A percentile compares a stretch with the other conserved stretches of the same genome.
phyloP scores from a whole-genome alignment of 30 jellyfish, hydroid and myxozoan genomes.

The Sanderia malayensis region DNA sequence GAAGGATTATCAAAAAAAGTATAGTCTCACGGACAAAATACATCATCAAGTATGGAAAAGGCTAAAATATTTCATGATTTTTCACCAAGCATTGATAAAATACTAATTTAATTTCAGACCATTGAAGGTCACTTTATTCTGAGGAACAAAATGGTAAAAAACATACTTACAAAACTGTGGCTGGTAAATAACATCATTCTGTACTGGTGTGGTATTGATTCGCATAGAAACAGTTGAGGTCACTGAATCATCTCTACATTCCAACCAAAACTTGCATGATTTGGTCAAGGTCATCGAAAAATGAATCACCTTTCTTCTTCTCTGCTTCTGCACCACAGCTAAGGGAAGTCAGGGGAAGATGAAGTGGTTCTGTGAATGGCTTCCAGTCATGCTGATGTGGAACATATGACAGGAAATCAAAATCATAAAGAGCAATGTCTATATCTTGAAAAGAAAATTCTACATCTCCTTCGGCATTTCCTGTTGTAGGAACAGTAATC shows the following conservation, averaged over 20 bases:
- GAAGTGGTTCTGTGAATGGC: slow-evolving; percentile 45
- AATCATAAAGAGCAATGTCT: slow-evolving; percentile 79
- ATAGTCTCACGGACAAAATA: no score
- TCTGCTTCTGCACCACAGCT: slow-evolving; percentile 87
- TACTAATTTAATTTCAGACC: no score
- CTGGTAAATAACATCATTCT: not conserved
- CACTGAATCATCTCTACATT: slow-evolving; percentile 40
- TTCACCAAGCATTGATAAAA: no score
- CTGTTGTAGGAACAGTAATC: slow-evolving; percentile 42
- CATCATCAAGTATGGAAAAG: no score
- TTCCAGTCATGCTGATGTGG: slow-evolving; percentile 61
- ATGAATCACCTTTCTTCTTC: slow-evolving; percentile 73
- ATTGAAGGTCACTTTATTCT: no score
- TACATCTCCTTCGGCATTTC: slow-evolving; percentile 41
- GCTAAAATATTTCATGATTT: no score
- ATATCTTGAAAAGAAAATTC: slow-evolving; percentile 75
- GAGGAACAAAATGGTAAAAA: not conserved
- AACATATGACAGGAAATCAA: slow-evolving; percentile 58
- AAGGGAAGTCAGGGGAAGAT: slow-evolving; percentile 37
- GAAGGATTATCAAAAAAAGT: no score
- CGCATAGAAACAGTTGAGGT: no score
- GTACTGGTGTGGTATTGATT: not conserved
- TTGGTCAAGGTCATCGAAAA: slow-evolving; percentile 90
- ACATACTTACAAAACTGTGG: slow-evolving; percentile 6
- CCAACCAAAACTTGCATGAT: slow-evolving; percentile 97